Conservation (phyloP, 2,113 vertebrate species). For the Onychostoma macrolepis region DNA sequence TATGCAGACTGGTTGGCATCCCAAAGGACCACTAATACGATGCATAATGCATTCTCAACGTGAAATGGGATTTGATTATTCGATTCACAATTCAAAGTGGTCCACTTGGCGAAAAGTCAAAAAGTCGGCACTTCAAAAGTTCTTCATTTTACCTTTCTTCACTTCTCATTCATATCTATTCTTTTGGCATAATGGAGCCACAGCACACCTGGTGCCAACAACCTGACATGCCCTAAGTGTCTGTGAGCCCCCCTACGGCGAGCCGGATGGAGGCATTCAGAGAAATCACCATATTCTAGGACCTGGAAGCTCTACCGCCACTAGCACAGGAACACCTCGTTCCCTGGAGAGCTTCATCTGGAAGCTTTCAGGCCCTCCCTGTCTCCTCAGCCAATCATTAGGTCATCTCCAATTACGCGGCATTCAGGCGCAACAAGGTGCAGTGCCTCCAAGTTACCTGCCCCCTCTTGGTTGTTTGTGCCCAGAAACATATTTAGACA, state of each 20-base stretch:
- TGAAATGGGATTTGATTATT: neutral
- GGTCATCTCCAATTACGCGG: slow-evolving; percentile 49
- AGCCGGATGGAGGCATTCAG: slow-evolving; percentile 52
- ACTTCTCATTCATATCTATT: slow-evolving; percentile 28
- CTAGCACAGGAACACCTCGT: slow-evolving; percentile 48
- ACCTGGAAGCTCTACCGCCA: slow-evolving; percentile 43
- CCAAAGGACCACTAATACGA: neutral
- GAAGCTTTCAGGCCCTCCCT: slow-evolving; percentile 31
- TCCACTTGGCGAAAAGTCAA: neutral
- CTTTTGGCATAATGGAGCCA: slow-evolving; percentile 40
- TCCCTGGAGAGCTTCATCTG: slow-evolving; percentile 51
- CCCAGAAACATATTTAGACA: slow-evolving; percentile 71
- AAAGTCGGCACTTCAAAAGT: slow-evolving; percentile 9
- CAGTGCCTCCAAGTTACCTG: slow-evolving; percentile 62
- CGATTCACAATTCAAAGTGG: neutral
- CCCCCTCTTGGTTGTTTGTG: slow-evolving; percentile 61
- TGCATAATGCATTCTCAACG: neutral
- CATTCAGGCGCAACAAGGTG: slow-evolving; percentile 47
- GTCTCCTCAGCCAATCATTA: slow-evolving; percentile 39
- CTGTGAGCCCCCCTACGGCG: slow-evolving; percentile 46
- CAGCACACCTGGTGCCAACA: slow-evolving; percentile 56
- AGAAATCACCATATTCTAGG: slow-evolving; percentile 44
- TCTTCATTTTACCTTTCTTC: slow-evolving; percentile 21
- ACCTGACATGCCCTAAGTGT: slow-evolving; percentile 36
- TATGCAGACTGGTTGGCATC: neutral